Evolutionary conservation across 2,113 vertebrate genomes (phyloP).

Genomic region (Acrocephalus kingi): DNA sequence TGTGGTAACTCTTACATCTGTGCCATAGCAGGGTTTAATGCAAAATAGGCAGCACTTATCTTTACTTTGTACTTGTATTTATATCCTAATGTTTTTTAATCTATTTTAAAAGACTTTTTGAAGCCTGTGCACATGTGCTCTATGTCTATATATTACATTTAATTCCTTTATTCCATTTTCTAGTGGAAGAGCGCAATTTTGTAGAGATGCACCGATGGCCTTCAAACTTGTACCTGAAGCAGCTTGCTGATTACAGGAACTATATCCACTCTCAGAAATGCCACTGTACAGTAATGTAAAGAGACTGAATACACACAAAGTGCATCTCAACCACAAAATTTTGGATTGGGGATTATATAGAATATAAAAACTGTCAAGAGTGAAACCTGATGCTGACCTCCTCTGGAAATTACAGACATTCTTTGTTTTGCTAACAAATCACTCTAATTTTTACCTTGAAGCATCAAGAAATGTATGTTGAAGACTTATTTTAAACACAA

Average conservation of each 20-base stretch:
- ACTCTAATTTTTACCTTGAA: not conserved
- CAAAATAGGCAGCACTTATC: not conserved
- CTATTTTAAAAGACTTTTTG: not conserved
- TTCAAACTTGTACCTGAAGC: conserved; percentile 90
- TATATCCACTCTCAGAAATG: conserved; percentile 89
- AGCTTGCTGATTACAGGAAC: conserved; percentile 92
- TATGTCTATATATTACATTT: not conserved
- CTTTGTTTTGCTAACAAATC: not conserved
- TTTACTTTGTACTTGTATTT: not conserved
- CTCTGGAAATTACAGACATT: not conserved
- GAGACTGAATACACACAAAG: not conserved
- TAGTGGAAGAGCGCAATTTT: conserved; percentile 92
- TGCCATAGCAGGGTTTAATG: fast-evolving
- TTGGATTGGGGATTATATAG: not conserved
- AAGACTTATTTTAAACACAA: not conserved
- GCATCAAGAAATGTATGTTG: not conserved
- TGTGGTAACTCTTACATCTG: too few relatives aligned
- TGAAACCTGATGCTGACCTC: not conserved
- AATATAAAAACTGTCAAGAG: not conserved
- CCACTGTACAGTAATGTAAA: conserved; percentile 90
- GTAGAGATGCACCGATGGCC: conserved; percentile 94
- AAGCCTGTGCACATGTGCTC: not conserved
- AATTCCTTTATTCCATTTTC: conserved; percentile 11
- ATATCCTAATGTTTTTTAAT: not conserved
- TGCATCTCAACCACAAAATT: not conserved